Conservation (phyloP, 2,888 invertebrate genomes). For the Leptinotarsa peninsularis region DNA sequence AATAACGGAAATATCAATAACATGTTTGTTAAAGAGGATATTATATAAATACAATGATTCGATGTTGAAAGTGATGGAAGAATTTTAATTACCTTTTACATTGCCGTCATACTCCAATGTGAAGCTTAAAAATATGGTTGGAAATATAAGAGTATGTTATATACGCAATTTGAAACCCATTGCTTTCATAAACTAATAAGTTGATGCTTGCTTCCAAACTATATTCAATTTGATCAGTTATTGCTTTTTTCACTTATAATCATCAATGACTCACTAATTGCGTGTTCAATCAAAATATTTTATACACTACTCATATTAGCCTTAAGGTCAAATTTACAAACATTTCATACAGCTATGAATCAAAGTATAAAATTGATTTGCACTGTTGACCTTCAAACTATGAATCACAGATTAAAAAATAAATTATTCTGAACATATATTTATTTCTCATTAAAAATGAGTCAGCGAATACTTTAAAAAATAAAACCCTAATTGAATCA, state of each 20-base stretch:
- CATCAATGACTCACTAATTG: background rate
- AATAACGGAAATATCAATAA: conserved; percentile 40
- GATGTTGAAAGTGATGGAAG: conserved; percentile 3
- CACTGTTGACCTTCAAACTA: background rate
- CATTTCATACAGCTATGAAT: conserved; percentile 10
- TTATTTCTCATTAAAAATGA: background rate
- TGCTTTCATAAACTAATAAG: background rate
- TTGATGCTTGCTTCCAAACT: background rate
- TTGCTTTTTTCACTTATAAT: background rate
- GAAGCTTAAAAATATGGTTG: too few relatives aligned
- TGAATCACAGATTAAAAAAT: conserved; percentile 1
- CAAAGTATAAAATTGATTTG: conserved; percentile 2
- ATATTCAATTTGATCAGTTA: background rate
- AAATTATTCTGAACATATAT: background rate
- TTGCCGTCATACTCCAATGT: too few relatives aligned
- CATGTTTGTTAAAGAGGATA: conserved; percentile 52
- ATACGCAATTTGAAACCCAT: background rate
- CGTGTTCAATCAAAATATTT: conserved; percentile 1
- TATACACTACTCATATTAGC: background rate
- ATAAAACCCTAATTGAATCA: too few relatives aligned
- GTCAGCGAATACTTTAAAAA: background rate
- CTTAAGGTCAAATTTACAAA: background rate
- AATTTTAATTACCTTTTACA: background rate
- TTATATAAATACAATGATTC: conserved; percentile 31
- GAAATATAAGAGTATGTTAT: too few relatives aligned